Conservation (phyloP, 2,888 invertebrate species). For the Dimorphilus gyrociliatus region DNA sequence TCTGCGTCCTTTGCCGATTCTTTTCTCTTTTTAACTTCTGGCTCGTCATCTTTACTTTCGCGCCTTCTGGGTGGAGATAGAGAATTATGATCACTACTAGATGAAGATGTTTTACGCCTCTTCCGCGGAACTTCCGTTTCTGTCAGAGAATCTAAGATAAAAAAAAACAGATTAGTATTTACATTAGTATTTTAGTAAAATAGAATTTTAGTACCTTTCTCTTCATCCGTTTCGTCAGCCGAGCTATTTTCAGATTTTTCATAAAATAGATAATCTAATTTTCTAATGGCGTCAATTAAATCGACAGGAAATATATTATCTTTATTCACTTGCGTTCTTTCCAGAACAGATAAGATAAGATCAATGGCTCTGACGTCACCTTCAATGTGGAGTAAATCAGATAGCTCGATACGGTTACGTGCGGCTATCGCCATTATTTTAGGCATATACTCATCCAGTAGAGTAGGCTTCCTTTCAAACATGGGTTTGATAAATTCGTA, state of each 20-base stretch:
- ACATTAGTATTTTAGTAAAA: too few species aligned
- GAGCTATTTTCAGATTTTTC: too few species aligned
- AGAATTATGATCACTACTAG: background rate
- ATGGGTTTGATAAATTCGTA: background rate
- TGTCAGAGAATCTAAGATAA: too few species aligned
- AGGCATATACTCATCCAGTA: background rate
- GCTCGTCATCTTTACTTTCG: constrained; percentile 6
- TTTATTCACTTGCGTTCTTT: constrained; percentile 18
- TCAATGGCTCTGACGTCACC: constrained; percentile 26
- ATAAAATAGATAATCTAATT: too few species aligned
- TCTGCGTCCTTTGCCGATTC: background rate
- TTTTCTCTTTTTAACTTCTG: constrained; percentile 2
- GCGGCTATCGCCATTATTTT: background rate
- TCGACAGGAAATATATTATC: too few species aligned
- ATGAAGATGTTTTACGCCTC: too few species aligned
- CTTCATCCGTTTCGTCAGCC: too few species aligned
- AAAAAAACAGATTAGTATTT: too few species aligned
- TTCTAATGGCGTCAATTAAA: too few species aligned
- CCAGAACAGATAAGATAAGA: constrained; percentile 23
- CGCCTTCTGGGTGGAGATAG: constrained; percentile 6
- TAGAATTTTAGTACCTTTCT: too few species aligned
- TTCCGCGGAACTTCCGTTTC: too few species aligned
- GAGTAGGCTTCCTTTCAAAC: background rate
- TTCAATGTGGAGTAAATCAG: constrained; percentile 4
- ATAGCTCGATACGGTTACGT: constrained; percentile 1